Base-by-base conservation (phyloP, 2,888 invertebrate species). In the Archips xylosteana region DNA sequence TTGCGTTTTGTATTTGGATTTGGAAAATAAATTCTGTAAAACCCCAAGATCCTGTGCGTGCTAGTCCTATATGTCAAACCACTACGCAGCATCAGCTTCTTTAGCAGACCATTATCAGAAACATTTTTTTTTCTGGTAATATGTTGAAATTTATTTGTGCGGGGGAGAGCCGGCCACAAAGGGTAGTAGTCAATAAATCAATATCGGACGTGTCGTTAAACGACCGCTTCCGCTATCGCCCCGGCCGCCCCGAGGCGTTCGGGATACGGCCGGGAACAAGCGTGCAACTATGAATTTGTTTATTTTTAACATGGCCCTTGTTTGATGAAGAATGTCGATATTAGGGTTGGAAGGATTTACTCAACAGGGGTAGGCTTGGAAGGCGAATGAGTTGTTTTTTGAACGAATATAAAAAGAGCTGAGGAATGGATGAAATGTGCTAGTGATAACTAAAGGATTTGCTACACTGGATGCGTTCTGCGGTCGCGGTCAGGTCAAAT, bases 151-250 rank as follows among this genome's bases (percentile, higher is more conserved):
- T 57, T 32, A 32, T 10, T 57, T 12, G 47, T 47, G 32, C n/a
- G n/a, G 10, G 23, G 12, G 3, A 62, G 42, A 62, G 47, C 42
- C 47, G 39, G 51, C 47, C 39, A 10, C 64, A 75, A 75, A 75
- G 49, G 42, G 69, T 77, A 54, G 74, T 64, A 66, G 75, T 75
- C 76, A 71, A 77, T 81, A 76, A 79, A 81, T 80, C 76, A 77
- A 77, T 75, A 77, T 74, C 67, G 74, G 80, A 78, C 76, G 77
- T 80, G 78, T 79, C 47, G 75, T 71, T 79, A 76, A 77, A 76
- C 71, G 76, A 74, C 75, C 71, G 76, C 73, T 60, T 75, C 59
- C 68, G 75, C 39, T 75, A 75, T 76, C 78, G 77, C 75, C 66
- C 23, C 57, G 45, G 57, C 34, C 8, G 62, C 67, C 34, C 45